phyloP scores from a whole-genome alignment of 35 echinoderm and acorn worm species.

The Apostichopus californicus region DNA sequence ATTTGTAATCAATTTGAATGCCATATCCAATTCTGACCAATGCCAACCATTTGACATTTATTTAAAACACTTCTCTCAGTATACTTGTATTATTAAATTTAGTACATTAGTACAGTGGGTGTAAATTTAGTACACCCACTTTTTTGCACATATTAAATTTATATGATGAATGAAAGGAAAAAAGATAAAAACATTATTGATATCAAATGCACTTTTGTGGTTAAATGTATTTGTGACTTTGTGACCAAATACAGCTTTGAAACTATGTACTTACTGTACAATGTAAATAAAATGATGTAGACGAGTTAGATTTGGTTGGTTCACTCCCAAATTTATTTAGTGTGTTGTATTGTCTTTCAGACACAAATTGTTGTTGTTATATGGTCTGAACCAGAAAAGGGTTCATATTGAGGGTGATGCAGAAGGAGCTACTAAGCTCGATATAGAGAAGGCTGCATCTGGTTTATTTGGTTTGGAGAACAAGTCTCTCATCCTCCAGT shows the following conservation, averaged over 20 bases:
- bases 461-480: constrained; percentile 14
- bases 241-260: not conserved
- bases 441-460: not conserved
- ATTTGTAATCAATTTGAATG: too few species aligned
- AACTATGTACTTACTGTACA: not conserved
- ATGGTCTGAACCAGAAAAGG: constrained; percentile 18
- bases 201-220: not conserved
- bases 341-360: not conserved
- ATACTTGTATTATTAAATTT: too few species aligned
- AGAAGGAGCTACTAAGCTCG: constrained; percentile 13
- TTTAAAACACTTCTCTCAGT: too few species aligned
- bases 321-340: too few species aligned
- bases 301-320: not conserved
- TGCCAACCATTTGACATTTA: too few species aligned
- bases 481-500: constrained; percentile 7
- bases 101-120: too few species aligned
- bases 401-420: not conserved
- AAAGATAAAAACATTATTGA: not conserved
- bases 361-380: constrained; percentile 30
- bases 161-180: too few species aligned
- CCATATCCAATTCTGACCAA: too few species aligned
- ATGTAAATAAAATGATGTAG: not conserved
- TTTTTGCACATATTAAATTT: too few species aligned
- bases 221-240: not conserved
- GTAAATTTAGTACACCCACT: too few species aligned